Evolutionary conservation across 2,888 invertebrate species (phyloP), one percentile per base, ranked within the genome.

Genomic region (Acleris laterana): DNA sequence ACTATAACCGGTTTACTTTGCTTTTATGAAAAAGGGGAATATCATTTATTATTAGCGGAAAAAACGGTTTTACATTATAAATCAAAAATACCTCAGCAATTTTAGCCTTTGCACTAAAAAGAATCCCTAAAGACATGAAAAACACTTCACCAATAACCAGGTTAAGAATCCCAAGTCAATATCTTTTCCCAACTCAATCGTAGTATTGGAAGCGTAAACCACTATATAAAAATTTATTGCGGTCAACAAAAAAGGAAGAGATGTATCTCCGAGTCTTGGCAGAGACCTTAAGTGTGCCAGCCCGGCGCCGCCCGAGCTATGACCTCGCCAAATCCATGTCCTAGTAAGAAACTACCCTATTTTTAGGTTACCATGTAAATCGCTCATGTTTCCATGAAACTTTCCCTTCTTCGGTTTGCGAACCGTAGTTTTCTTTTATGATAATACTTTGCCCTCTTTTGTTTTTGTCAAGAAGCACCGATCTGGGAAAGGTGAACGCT

Each of bases 281-380:
- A 87, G 74, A 73, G 75, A 72, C 74, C 72, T 77, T 72, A 83
- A 85, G 77, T 85, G 69, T 82, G 84, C 76, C 83, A 77, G 67
- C 61, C 64, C 63, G 88, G 88, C 87, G 88, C 85, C 88, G 71
- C 76, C 75, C 74, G 75, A 78, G 60, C 76, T 76, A 57, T 71
- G 74, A 71, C 73, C 73, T 77, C 78, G 86, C 81, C 81, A 83
- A 80, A 71, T 77, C 73, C 74, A 77, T 81, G 81, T 80, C 79
- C 81, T 82, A 79, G 75, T 79, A 81, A 69, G 42, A 28, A 73
- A 73, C 73, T 74, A 74, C 72, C 68, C 65, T 71, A 69, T 70
- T 58, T 71, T 58, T 72, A 38, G 61, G 61, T 62, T 52, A 62
- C 50, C 56, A 56, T 57, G 56, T 38, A 57, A 42, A 62, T 62